Conservation (phyloP, 2,888 invertebrate species). For the Orchesella flavescens region DNA sequence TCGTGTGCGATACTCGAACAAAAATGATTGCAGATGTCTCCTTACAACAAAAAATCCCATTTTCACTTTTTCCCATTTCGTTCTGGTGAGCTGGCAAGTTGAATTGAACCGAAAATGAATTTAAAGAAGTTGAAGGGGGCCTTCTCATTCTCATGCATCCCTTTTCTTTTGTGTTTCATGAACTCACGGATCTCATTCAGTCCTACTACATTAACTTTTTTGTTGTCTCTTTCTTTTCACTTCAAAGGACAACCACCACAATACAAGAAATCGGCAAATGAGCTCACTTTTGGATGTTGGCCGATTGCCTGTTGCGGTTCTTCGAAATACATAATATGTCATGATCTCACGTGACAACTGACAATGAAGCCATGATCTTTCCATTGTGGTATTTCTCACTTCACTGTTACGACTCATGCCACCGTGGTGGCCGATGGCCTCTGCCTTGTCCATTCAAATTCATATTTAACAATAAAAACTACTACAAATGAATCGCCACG, state of each 20-base stretch:
- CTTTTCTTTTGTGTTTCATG: constrained; percentile 34
- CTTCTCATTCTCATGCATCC: constrained; percentile 36
- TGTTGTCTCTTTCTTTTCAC: not conserved
- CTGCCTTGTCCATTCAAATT: constrained; percentile 3
- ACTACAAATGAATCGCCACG: constrained; percentile 28
- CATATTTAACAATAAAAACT: constrained; percentile 35
- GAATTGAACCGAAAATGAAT: constrained; percentile 52
- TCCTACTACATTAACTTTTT: constrained; percentile 19
- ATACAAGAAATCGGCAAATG: no score
- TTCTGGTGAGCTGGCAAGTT: constrained; percentile 45
- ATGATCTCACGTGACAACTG: constrained; percentile 42
- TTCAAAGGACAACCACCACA: not conserved
- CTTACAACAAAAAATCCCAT: constrained; percentile 1
- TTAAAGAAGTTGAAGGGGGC: constrained; percentile 34
- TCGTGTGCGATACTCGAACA: no score
- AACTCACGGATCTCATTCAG: constrained; percentile 42
- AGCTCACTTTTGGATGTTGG: no score
- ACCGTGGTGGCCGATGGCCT: constrained; percentile 47
- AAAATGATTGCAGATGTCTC: no score
- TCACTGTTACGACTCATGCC: constrained; percentile 2
- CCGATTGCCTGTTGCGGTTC: no score
- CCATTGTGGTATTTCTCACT: not conserved
- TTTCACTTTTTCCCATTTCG: constrained; percentile 43
- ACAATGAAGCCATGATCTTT: constrained; percentile 9
- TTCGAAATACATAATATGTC: constrained; percentile 16